Base-by-base conservation (phyloP, 2,113 vertebrate genomes). In the Tachysurus vachellii region DNA sequence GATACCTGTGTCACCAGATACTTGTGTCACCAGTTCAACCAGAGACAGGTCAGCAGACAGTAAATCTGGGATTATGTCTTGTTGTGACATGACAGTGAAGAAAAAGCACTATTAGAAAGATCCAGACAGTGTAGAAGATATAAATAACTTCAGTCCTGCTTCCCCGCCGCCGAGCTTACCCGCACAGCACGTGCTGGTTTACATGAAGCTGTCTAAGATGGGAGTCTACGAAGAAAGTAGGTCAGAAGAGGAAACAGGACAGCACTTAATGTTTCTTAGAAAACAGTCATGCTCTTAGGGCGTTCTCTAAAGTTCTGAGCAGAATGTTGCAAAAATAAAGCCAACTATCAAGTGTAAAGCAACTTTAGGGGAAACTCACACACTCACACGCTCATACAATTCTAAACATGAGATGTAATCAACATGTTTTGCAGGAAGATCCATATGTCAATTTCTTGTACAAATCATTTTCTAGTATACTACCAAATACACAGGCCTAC, bases 211-310 rank as follows among this genome's bases (percentile, higher is more conserved):
- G 76, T 87, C 92, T 93, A 91, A 64, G 68, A 26, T 64, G 28
- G 47, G 50, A 68, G 50, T 57, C 53, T 92, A 92, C 91, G 91
- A 89, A 91, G 86, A 91, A 94, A 93, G 90, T 94, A 84, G 95
- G 94, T 93, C 94, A 94, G 92, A 94, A 91, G 79, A 64, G 88
- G 86, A 89, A 83, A 87, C 92, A 89, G 88, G 91, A 87, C 36
- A 90, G 59, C 68, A 36, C 53, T 80, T 80, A n/a, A 70, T 42
- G 61, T 44, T 28, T 50, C 19, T 53, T 8, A 26, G 31, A 68
- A 56, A 59, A 70, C 50, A 14, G 23, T 16, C 91, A 21, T 85
- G 61, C 16, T 21, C 7, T 53, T 44, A 14, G 31, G 9, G 84
- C 91, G 91, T 89, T 88, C 90, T 91, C 68, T 10, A 93, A 93